Evolutionary conservation across 1,140 invertebrate genomes (phyloP).

Genomic region (Habropoda laboriosa): DNA sequence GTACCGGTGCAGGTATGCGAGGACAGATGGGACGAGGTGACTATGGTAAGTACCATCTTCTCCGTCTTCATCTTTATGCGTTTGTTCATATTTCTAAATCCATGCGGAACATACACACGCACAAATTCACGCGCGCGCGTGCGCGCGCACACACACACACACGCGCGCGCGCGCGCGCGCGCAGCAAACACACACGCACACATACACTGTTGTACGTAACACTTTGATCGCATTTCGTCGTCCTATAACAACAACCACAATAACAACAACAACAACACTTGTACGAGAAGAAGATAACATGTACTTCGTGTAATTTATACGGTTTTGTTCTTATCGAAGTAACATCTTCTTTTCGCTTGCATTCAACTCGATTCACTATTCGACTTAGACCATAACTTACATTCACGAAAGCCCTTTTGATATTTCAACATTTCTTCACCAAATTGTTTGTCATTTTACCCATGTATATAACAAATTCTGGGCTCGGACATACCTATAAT

Average conservation of each 20-base stretch:
- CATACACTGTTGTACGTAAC: constrained; percentile 5
- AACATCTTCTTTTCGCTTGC: constrained; percentile 14
- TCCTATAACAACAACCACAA: not conserved
- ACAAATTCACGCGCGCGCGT: not conserved
- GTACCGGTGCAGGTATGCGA: constrained; percentile 84
- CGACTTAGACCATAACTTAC: constrained; percentile 41
- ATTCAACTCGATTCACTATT: not conserved
- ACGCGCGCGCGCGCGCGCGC: too few relatives aligned
- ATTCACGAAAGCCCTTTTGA: not conserved
- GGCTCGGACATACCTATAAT: not conserved
- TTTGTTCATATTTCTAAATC: not conserved
- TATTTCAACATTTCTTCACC: not conserved
- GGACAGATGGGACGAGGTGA: constrained; percentile 91
- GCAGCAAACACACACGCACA: not conserved
- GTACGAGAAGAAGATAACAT: not conserved
- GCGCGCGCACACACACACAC: not conserved
- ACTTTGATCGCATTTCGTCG: constrained; percentile 3
- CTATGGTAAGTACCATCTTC: constrained; percentile 92
- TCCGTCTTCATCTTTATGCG: not conserved
- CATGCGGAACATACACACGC: not conserved
- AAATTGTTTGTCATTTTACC: not conserved
- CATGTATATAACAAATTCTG: not conserved
- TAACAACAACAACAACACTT: not conserved
- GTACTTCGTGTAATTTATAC: not conserved
- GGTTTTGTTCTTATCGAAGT: not conserved